Evolutionary conservation across 1,140 invertebrate species (phyloP).

Genomic region (Calliopsis andreniformis): DNA sequence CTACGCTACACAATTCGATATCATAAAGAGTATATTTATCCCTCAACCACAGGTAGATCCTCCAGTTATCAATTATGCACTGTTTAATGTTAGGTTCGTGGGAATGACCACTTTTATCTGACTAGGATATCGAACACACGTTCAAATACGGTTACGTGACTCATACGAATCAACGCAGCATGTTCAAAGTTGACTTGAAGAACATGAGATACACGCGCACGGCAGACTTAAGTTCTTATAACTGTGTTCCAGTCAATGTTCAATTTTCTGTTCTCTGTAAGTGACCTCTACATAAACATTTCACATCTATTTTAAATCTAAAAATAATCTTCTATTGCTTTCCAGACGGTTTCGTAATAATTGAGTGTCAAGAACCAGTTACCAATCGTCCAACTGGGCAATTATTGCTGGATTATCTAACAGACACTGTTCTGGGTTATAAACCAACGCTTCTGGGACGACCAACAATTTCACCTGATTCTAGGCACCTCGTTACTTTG

Average conservation of each 20-base stretch:
- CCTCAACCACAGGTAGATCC: conserved; percentile 82
- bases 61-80: neutral
- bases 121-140: conserved; percentile 79
- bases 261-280: conserved; percentile 90
- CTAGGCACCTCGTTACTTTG: conserved; percentile 86
- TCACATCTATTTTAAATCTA: neutral
- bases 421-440: conserved; percentile 87
- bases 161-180: conserved; percentile 87
- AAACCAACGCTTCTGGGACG: conserved; percentile 85
- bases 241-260: conserved; percentile 88
- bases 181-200: conserved; percentile 90
- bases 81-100: no score
- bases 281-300: conserved; percentile 71
- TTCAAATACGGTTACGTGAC: conserved; percentile 91
- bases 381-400: conserved; percentile 85
- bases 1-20: conserved; percentile 90
- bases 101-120: neutral
- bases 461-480: conserved; percentile 88
- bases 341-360: conserved; percentile 88
- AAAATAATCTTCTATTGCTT: neutral
- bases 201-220: conserved; percentile 89
- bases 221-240: conserved; percentile 88
- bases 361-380: conserved; percentile 87
- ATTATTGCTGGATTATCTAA: conserved; percentile 89
- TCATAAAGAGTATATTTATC: conserved; percentile 88